Conservation (phyloP, 2,113 vertebrate species). For the Gobio gobio region DNA sequence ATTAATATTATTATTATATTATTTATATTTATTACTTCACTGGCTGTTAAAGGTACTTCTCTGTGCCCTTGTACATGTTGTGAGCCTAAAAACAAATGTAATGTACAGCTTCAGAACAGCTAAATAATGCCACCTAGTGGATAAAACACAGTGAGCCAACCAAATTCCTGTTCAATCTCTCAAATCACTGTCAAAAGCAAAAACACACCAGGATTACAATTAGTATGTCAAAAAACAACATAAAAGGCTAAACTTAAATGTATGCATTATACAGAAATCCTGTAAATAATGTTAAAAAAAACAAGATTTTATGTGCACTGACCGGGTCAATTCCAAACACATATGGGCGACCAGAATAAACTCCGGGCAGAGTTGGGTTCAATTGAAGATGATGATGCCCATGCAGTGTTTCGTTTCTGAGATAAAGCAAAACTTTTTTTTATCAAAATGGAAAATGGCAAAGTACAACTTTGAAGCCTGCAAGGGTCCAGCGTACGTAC, state of each 20-base stretch:
- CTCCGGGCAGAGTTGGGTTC: conserved; percentile 57
- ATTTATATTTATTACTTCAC: no score
- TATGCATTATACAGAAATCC: neutral
- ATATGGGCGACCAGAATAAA: conserved; percentile 64
- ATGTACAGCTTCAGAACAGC: neutral
- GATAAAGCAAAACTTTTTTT: neutral
- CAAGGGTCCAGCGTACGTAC: conserved; percentile 34
- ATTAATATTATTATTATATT: no score
- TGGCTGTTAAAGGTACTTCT: no score
- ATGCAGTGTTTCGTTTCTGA: conserved; percentile 60
- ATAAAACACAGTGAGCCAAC: neutral
- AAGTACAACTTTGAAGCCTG: neutral
- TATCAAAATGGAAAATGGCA: neutral
- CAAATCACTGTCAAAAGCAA: neutral
- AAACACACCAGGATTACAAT: neutral
- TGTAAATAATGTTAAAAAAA: neutral
- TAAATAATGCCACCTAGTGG: neutral
- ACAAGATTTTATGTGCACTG: conserved; percentile 25
- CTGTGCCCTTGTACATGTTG: no score
- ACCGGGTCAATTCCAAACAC: conserved; percentile 67
- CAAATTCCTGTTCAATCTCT: neutral
- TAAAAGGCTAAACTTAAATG: neutral
- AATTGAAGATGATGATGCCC: conserved; percentile 55
- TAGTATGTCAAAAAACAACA: neutral
- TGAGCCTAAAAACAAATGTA: no score